A percentile compares a stretch with the other conserved stretches of the same genome.
Conservation (phyloP, 37 sponge, comb jelly and placozoan genomes). For the Corticium candelabrum region DNA sequence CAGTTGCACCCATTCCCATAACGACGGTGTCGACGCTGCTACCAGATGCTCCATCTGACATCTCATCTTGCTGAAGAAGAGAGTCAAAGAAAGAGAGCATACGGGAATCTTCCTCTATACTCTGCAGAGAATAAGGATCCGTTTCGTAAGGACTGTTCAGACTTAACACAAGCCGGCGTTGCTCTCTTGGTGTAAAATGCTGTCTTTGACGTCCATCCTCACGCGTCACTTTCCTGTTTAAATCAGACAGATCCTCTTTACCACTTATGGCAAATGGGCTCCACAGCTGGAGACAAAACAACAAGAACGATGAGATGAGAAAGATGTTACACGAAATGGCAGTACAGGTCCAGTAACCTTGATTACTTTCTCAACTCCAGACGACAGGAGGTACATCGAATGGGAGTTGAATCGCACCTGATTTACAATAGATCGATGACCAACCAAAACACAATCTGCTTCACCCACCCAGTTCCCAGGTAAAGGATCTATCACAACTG, state of each 20-base stretch:
- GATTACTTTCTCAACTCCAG: conserved; percentile 63
- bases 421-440: conserved; percentile 69
- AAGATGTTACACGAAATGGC: not conserved
- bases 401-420: conserved; percentile 40
- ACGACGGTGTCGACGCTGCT: too few relatives aligned
- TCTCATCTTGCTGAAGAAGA: not conserved
- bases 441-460: conserved; percentile 52
- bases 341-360: conserved; percentile 22
- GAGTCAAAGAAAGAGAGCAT: not conserved
- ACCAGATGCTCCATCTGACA: too few relatives aligned
- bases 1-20: too few relatives aligned
- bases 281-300: not conserved
- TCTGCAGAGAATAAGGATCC: not conserved
- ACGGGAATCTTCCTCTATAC: not conserved
- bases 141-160: not conserved
- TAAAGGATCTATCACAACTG: too few relatives aligned
- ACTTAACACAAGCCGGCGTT: not conserved
- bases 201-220: too few relatives aligned
- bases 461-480: not conserved
- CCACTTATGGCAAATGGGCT: not conserved
- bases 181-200: not conserved
- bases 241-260: not conserved
- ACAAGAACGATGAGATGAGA: not conserved
- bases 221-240: too few relatives aligned
- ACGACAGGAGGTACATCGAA: conserved; percentile 32